A percentile compares a stretch with the other conserved stretches of the same genome.
These are phyloP conservation scores for Tiliacea citrago DNA, from an alignment of 2,888 invertebrate genomes.

Conservation along the genomic window DNA sequence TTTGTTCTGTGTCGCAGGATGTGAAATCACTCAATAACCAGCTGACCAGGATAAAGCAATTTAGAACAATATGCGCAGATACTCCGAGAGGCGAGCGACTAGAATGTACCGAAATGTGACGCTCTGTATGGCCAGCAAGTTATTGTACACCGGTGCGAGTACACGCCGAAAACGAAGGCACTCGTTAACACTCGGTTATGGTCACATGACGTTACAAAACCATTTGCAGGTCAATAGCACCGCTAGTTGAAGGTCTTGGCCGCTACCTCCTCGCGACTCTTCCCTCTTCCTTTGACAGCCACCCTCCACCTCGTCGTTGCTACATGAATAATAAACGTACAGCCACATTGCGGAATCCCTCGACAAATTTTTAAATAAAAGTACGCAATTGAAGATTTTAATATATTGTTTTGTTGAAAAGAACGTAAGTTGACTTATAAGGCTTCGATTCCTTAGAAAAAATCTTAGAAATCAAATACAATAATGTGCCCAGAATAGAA, in stretches of 20 bases:
- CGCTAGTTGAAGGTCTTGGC: conserved; percentile 83
- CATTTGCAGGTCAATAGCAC: conserved; percentile 82
- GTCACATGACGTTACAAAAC: conserved; percentile 71
- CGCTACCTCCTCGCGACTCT: conserved; percentile 68
- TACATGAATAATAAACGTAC: conserved; percentile 53
- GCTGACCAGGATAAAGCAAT: conserved; percentile 76
- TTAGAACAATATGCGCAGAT: conserved; percentile 74
- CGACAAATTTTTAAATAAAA: conserved; percentile 8
- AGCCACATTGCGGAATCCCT: conserved; percentile 11
- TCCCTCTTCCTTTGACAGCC: conserved; percentile 61
- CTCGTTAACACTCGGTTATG: conserved; percentile 71
- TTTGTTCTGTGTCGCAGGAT: conserved; percentile 53
- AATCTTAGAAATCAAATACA: not conserved
- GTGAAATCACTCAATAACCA: conserved; percentile 59
- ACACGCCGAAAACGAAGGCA: conserved; percentile 57
- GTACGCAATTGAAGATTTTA: not conserved
- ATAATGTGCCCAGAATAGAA: not conserved
- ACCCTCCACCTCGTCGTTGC: conserved; percentile 59
- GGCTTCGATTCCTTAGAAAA: not conserved
- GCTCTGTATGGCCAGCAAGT: conserved; percentile 39
- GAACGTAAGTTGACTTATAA: not conserved
- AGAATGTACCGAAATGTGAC: conserved; percentile 54
- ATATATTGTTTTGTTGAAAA: not conserved
- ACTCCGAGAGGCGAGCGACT: conserved; percentile 30
- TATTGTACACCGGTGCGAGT: conserved; percentile 49